These are phyloP conservation scores for Pyrgus malvae DNA, from an alignment of 2,888 invertebrate species.

Conservation along the genomic window DNA sequence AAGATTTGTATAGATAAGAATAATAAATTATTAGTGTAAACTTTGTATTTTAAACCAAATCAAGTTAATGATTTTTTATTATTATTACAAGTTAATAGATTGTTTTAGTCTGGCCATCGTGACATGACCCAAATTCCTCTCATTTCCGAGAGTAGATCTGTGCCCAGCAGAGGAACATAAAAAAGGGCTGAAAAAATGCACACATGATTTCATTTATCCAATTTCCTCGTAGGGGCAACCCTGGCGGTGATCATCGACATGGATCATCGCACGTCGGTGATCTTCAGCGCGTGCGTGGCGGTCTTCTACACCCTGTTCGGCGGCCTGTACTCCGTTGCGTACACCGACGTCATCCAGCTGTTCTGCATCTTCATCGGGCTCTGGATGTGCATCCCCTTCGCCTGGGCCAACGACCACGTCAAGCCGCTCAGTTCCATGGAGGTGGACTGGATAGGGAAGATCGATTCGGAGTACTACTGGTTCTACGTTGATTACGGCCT, in stretches of 20 bases:
- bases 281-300: slow-evolving; percentile 97
- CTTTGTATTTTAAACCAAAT: no score
- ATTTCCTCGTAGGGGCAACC: slow-evolving; percentile 89
- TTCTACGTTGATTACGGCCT: slow-evolving; percentile 94
- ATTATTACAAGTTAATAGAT: no score
- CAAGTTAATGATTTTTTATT: no score
- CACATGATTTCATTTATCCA: neutral
- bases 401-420: slow-evolving; percentile 94
- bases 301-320: slow-evolving; percentile 99
- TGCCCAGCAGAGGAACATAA: no score
- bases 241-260: slow-evolving; percentile 98
- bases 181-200: no score
- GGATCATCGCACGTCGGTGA: slow-evolving; percentile 95
- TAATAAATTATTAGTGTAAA: no score
- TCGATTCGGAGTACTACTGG: slow-evolving; percentile 88
- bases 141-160: no score
- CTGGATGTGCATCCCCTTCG: slow-evolving; percentile 99
- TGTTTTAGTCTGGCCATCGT: no score
- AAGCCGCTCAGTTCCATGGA: slow-evolving; percentile 90
- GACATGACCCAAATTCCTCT: no score
- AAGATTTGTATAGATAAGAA: no score
- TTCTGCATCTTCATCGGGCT: slow-evolving; percentile 99
- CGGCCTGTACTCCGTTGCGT: slow-evolving; percentile 98
- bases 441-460: slow-evolving; percentile 93
- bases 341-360: slow-evolving; percentile 98